Base-by-base conservation (phyloP, 2,888 invertebrate genomes). In the Drosophila colorata region DNA sequence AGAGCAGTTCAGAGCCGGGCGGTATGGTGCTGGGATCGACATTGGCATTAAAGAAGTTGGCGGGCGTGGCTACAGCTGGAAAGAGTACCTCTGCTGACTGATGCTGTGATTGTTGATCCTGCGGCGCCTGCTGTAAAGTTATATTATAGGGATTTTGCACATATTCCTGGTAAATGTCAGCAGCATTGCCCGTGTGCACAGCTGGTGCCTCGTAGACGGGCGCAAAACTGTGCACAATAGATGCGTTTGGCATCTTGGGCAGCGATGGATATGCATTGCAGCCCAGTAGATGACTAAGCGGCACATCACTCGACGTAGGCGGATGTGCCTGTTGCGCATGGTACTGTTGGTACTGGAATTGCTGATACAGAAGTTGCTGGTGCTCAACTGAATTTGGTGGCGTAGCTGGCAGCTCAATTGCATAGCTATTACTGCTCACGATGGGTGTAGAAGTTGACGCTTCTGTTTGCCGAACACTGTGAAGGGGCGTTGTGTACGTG, bases 1-100 rank as follows among this genome's bases (percentile, higher is more conserved):
- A 95, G 4, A 95, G 90, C 76, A 94, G 93, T 80, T 95, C 95
- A 0, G 95, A 94, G 0, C 95, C 95, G 0, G 94, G 93, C 5
- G 94, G 94, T 69, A 94, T 93, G 65, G 90, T 88, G 65, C 91
- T 91, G 11, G 93, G 93, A 41, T 93, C 93, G 43, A 93, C 93
- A 3, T 93, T 92, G 0, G 93, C 93, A 31, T 93, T 93, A 83
- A 95, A 95, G 89, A 95, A 95, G 86, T 94, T 95, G 0, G 95
- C 93, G 77, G 95, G 95, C 75, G 89, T 74, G 38, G 80, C 69
- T 33, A 78, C 72, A 59, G 72, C 67, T 4, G 95, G 65, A 55
- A 65, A 67, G 1, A 40, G 23, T 7, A 38, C 20, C 2, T 69
- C 51, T 37, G 40, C 18, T n/a, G 57, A 40, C 25, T 55, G 65